phyloP scores from a whole-genome alignment of 2,888 invertebrate genomes.

The Ectobius pallidus region DNA sequence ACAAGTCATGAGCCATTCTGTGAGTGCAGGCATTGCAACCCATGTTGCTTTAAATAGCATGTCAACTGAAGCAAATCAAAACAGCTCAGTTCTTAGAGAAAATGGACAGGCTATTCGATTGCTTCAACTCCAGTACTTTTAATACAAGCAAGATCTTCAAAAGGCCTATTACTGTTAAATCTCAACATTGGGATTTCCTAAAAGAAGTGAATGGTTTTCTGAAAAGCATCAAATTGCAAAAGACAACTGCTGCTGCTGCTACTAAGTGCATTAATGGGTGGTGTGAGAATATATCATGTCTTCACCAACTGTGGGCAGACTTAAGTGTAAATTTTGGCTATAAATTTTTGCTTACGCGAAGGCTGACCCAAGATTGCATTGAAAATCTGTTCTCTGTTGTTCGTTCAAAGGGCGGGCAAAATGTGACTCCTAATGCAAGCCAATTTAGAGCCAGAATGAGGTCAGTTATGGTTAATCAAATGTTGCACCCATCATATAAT shows the following conservation, averaged over 20 bases:
- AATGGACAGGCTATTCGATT: constrained; percentile 27
- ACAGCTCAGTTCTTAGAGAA: constrained; percentile 25
- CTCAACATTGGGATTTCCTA: constrained; percentile 18
- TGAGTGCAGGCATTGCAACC: constrained; percentile 19
- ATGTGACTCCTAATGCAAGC: too few species aligned
- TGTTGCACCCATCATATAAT: not conserved
- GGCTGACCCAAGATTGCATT: constrained; percentile 22
- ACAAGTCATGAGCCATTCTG: constrained; percentile 29
- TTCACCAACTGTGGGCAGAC: constrained; percentile 12
- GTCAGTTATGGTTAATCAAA: not conserved
- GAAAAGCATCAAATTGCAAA: not conserved
- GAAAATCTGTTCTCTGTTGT: not conserved
- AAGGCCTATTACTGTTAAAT: constrained; percentile 2
- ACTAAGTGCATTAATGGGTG: constrained; percentile 7
- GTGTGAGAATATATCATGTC: constrained; percentile 11
- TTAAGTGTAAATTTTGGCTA: constrained; percentile 14
- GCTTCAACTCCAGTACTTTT: constrained; percentile 12
- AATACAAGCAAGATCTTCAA: not conserved
- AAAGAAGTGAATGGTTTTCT: constrained; percentile 1
- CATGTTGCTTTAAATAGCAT: constrained; percentile 22
- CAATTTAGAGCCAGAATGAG: not conserved
- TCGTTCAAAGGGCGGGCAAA: not conserved
- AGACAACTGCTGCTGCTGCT: constrained; percentile 7
- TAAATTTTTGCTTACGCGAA: constrained; percentile 16
- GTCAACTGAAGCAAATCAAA: constrained; percentile 10